Evolutionary conservation across 2,797 vertebrate species (phyloP).

Genomic region (Anguilla anguilla): DNA sequence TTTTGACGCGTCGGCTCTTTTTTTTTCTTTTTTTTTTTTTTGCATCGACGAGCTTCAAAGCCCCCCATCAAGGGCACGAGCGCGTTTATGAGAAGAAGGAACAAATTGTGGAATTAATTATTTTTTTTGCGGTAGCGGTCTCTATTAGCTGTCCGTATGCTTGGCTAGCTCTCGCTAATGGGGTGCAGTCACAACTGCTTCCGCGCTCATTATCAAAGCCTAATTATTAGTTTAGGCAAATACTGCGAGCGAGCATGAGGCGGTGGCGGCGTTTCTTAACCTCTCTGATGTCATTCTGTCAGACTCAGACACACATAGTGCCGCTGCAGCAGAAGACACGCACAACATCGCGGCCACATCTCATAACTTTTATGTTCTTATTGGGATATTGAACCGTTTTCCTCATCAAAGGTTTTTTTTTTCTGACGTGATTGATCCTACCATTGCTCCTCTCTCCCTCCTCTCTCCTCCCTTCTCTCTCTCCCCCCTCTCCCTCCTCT

Average conservation of each 20-base stretch:
- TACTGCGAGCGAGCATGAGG: neutral
- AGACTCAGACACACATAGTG: neutral
- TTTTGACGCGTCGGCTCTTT: neutral
- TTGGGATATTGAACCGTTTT: neutral
- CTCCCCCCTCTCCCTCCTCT: too few species aligned
- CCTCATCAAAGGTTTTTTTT: neutral
- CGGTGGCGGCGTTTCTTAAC: neutral
- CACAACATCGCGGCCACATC: neutral
- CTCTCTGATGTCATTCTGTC: neutral
- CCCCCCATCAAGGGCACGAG: neutral
- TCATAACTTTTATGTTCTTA: neutral
- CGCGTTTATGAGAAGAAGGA: neutral
- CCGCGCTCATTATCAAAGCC: neutral
- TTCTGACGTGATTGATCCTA: neutral
- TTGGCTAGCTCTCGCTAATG: neutral
- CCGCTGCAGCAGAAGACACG: neutral
- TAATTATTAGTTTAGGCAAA: constrained; percentile 23
- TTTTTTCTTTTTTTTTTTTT: too few species aligned
- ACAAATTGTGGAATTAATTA: neutral
- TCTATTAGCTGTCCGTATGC: neutral
- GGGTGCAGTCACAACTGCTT: neutral
- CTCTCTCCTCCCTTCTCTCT: too few species aligned
- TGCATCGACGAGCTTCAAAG: neutral
- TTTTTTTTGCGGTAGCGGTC: neutral
- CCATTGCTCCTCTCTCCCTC: neutral